phyloP scores from a whole-genome alignment of 2,113 vertebrate species.

The Percina caprodes region DNA sequence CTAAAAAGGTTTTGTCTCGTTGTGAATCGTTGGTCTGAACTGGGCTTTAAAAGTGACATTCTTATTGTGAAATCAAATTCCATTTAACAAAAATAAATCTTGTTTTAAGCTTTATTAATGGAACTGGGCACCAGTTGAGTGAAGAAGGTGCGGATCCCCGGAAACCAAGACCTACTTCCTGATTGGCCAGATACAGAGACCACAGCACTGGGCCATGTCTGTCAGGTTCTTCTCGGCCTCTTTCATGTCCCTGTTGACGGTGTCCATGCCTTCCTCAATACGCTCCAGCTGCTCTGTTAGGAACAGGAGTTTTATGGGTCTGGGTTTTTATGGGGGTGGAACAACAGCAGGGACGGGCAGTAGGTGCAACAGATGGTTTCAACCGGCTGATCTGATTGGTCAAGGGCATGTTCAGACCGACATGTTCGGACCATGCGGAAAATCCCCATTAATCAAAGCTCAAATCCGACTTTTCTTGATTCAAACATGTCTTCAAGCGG shows the following conservation, averaged over 20 bases:
- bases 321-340: slow-evolving; percentile 38
- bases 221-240: slow-evolving; percentile 77
- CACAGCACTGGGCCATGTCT: slow-evolving; percentile 74
- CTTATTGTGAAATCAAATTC: too few relatives aligned
- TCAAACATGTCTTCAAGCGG: not conserved
- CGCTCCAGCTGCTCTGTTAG: slow-evolving; percentile 61
- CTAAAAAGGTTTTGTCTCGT: too few relatives aligned
- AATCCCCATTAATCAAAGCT: not conserved
- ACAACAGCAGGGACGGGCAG: not conserved
- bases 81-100: not conserved
- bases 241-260: slow-evolving; percentile 74
- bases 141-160: not conserved
- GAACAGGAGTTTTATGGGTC: slow-evolving; percentile 24
- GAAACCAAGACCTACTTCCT: slow-evolving; percentile 63
- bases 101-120: slow-evolving; percentile 6
- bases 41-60: not conserved
- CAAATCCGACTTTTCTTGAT: not conserved
- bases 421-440: not conserved
- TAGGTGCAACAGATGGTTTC: not conserved
- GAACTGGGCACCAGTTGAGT: slow-evolving; percentile 43
- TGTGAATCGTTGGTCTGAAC: too few relatives aligned
- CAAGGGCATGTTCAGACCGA: not conserved
- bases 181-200: slow-evolving; percentile 62
- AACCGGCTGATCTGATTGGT: slow-evolving; percentile 14
- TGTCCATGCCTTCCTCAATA: slow-evolving; percentile 72